phyloP scores from a whole-genome alignment of 2,113 vertebrate species.

The Neodon shergylaensis region DNA sequence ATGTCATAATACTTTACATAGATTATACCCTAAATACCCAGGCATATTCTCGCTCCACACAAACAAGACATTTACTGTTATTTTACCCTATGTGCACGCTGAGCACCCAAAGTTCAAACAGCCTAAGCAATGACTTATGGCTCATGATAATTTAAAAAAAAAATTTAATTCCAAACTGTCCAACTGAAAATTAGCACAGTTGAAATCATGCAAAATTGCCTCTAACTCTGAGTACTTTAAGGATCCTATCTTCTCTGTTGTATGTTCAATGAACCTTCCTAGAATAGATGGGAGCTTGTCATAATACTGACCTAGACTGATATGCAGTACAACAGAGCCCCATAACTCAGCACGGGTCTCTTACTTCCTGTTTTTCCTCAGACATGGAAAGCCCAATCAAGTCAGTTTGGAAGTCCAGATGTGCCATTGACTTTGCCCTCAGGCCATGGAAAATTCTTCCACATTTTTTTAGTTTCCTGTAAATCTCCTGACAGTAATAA shows the following conservation, averaged over 20 bases:
- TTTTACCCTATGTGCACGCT: not conserved
- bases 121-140: not conserved
- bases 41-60: not conserved
- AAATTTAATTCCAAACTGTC: not conserved
- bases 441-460: not conserved
- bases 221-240: not conserved
- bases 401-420: fast-evolving
- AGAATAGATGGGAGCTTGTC: not conserved
- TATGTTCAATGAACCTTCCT: not conserved
- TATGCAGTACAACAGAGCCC: fast-evolving
- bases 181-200: not conserved
- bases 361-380: not conserved
- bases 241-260: not conserved
- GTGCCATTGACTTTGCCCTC: not conserved
- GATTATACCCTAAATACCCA: not conserved
- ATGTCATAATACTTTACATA: not conserved
- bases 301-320: not conserved
- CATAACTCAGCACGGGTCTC: too few relatives aligned
- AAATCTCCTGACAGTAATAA: conserved; percentile 23
- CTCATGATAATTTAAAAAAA: not conserved
- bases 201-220: not conserved
- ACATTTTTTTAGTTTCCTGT: conserved; percentile 43
- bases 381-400: not conserved
- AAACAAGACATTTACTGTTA: not conserved
- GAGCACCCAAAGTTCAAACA: not conserved